These are phyloP conservation scores for Melanotaenia nigrans DNA, from an alignment of 2,797 vertebrate species.

Conservation along the genomic window DNA sequence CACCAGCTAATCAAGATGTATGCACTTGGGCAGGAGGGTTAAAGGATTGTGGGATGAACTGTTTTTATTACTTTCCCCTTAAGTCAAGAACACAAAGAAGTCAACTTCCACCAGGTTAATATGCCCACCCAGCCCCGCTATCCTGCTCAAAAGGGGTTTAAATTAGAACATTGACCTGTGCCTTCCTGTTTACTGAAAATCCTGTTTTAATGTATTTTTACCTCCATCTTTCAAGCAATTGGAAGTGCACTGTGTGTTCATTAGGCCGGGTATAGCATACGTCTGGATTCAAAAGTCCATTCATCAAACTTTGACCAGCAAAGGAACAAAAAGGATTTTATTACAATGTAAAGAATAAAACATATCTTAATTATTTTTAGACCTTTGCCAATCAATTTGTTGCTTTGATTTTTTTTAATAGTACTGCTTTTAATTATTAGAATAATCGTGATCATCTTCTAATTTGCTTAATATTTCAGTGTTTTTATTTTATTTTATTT, in stretches of 20 bases:
- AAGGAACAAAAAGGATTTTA: background rate
- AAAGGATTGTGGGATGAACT: slow-evolving; percentile 65
- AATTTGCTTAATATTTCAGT: too few species aligned
- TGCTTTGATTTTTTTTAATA: too few species aligned
- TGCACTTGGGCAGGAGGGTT: slow-evolving; percentile 63
- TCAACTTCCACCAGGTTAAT: slow-evolving; percentile 77
- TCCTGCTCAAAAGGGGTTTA: slow-evolving; percentile 55
- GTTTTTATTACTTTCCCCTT: slow-evolving; percentile 74
- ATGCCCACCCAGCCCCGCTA: slow-evolving; percentile 43
- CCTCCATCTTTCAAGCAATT: slow-evolving; percentile 3
- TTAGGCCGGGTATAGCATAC: background rate
- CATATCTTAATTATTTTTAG: too few species aligned
- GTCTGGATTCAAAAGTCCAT: background rate
- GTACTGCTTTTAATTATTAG: too few species aligned
- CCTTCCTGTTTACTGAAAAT: slow-evolving; percentile 46
- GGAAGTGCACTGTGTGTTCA: slow-evolving; percentile 3
- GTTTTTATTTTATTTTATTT: too few species aligned
- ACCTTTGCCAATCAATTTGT: too few species aligned
- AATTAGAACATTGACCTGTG: slow-evolving; percentile 68
- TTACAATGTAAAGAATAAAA: background rate
- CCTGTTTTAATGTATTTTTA: slow-evolving; percentile 53
- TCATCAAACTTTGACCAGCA: background rate
- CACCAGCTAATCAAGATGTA: slow-evolving; percentile 73
- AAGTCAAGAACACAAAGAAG: slow-evolving; percentile 72
- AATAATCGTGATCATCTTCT: too few species aligned